Percentiles rank a stretch among this genome's conserved stretches.
phyloP scores from a whole-genome alignment of 2,113 vertebrate genomes.

The Crocuta crocuta region DNA sequence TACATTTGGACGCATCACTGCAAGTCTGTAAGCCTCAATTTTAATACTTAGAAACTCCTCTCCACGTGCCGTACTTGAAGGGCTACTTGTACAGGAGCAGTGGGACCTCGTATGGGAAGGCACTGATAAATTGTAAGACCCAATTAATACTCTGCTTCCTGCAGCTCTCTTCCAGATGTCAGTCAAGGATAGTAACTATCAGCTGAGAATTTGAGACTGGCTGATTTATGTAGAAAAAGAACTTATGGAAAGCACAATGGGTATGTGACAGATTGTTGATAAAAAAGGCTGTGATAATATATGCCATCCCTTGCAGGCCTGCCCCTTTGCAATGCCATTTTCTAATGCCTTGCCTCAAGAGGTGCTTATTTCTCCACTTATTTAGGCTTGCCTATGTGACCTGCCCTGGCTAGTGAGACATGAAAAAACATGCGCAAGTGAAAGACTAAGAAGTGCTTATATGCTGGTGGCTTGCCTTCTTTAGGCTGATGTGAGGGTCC shows the following conservation, averaged over 20 bases:
- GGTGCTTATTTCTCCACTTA: neutral
- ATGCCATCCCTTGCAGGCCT: neutral
- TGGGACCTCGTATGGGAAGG: neutral
- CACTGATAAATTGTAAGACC: neutral
- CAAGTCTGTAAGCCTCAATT: neutral
- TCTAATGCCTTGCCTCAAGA: neutral
- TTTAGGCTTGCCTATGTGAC: neutral
- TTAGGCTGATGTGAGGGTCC: neutral
- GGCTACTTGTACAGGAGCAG: neutral
- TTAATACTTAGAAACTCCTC: neutral
- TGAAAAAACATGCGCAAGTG: neutral
- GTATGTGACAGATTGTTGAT: neutral
- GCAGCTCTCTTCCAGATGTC: neutral
- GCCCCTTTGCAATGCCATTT: neutral
- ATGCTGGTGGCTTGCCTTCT: neutral
- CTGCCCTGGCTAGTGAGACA: constrained; percentile 4
- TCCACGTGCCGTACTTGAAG: neutral
- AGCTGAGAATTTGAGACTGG: neutral
- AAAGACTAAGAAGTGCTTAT: neutral
- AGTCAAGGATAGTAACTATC: neutral
- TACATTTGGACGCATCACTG: neutral
- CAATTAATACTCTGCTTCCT: neutral
- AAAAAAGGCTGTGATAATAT: neutral
- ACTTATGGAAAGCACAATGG: neutral
- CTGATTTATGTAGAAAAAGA: neutral